phyloP scores from a whole-genome alignment of 92 coral and sea anemone genomes.

The Porites cylindrica region DNA sequence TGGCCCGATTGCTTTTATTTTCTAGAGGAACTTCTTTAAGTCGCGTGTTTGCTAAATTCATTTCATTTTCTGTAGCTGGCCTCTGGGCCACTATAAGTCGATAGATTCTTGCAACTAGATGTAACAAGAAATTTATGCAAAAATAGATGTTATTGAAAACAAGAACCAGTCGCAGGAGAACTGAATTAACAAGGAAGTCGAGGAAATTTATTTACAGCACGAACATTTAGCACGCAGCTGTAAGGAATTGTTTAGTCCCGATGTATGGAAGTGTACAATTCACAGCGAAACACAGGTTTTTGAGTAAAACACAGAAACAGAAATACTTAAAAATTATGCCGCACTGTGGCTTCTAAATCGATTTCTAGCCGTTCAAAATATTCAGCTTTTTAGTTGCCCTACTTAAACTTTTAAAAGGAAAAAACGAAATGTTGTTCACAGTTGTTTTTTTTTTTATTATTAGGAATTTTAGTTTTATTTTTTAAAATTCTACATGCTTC shows the following conservation, averaged over 20 bases:
- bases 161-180: constrained; percentile 18
- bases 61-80: too few relatives aligned
- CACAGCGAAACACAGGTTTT: not conserved
- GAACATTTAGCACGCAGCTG: constrained; percentile 27
- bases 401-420: too few relatives aligned
- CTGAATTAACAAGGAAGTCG: constrained; percentile 34
- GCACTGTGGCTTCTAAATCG: not conserved
- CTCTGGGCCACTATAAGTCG: not conserved
- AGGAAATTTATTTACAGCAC: constrained; percentile 7
- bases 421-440: not conserved
- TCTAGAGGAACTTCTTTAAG: not conserved
- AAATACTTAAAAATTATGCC: not conserved
- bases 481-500: too few relatives aligned
- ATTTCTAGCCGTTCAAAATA: too few relatives aligned
- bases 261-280: not conserved
- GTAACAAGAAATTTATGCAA: not conserved
- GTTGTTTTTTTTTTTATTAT: too few relatives aligned
- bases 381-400: not conserved
- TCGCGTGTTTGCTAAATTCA: not conserved
- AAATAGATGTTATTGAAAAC: not conserved
- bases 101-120: not conserved
- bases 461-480: too few relatives aligned
- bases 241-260: constrained; percentile 1
- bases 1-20: not conserved
- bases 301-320: not conserved